Percentiles rank a stretch among this genome's conserved stretches.
These are phyloP conservation scores for Lampropteryx suffumata DNA, from an alignment of 2,888 invertebrate species.

Conservation along the genomic window DNA sequence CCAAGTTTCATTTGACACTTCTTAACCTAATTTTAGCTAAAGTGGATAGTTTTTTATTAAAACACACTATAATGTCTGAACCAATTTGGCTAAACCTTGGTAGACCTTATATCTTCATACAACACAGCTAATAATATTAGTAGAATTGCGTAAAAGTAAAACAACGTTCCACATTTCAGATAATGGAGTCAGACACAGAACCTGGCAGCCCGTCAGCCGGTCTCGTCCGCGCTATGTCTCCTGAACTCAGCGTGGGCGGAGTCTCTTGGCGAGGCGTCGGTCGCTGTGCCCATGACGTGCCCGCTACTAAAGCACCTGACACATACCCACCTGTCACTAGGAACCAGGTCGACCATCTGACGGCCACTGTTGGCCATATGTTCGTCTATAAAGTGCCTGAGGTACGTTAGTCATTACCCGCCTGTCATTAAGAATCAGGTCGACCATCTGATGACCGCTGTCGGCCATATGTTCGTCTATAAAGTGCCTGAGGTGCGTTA, in stretches of 20 bases:
- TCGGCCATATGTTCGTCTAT: too few relatives aligned
- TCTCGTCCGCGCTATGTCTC: constrained; percentile 84
- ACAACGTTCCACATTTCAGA: constrained; percentile 47
- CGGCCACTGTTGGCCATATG: constrained; percentile 91
- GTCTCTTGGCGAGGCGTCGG: constrained; percentile 87
- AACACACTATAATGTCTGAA: too few relatives aligned
- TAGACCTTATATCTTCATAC: too few relatives aligned
- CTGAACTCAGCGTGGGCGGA: constrained; percentile 85
- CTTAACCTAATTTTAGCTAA: too few relatives aligned
- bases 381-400: constrained; percentile 91
- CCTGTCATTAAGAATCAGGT: too few relatives aligned
- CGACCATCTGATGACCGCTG: too few relatives aligned
- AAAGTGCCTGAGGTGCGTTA: too few relatives aligned
- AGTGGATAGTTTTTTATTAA: too few relatives aligned
- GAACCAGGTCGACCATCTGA: constrained; percentile 93
- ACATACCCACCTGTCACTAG: constrained; percentile 90
- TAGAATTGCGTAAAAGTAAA: too few relatives aligned
- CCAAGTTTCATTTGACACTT: too few relatives aligned
- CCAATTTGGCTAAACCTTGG: too few relatives aligned
- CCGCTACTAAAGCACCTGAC: constrained; percentile 79
- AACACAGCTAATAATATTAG: too few relatives aligned
- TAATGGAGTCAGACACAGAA: constrained; percentile 73
- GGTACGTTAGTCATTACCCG: constrained; percentile 69
- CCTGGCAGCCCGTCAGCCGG: constrained; percentile 83
- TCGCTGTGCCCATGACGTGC: constrained; percentile 57